Evolutionary conservation across 2,113 vertebrate species (phyloP).

Genomic region (Macrotus californicus): DNA sequence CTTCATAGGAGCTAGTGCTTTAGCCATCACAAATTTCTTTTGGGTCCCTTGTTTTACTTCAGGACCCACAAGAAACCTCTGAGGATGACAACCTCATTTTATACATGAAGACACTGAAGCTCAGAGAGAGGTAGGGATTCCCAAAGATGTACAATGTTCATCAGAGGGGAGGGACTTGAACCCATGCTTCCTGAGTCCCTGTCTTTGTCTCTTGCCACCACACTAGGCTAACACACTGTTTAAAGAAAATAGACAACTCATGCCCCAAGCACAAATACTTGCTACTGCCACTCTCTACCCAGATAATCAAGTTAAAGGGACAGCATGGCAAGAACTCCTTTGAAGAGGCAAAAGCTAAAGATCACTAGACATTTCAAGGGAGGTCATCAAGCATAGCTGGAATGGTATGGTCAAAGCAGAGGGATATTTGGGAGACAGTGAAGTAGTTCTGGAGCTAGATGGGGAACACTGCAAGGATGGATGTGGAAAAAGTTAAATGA

Average conservation of each 20-base stretch:
- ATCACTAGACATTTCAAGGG: not conserved
- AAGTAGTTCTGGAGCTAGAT: not conserved
- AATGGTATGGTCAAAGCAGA: not conserved
- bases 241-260: not conserved
- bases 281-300: not conserved
- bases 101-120: not conserved
- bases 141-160: not conserved
- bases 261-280: not conserved
- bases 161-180: not conserved
- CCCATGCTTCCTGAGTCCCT: not conserved
- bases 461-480: too few relatives aligned
- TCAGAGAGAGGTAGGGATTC: not conserved
- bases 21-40: not conserved
- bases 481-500: not conserved
- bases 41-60: not conserved
- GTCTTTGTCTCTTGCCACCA: not conserved
- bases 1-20: not conserved
- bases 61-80: not conserved
- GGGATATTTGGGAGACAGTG: not conserved
- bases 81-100: not conserved
- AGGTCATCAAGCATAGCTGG: not conserved
- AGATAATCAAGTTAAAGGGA: not conserved
- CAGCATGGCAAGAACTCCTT: not conserved
- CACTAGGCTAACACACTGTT: not conserved
- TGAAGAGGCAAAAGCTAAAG: not conserved